Evolutionary conservation across 1,140 invertebrate species (phyloP).

Genomic region (Telenomus remus): DNA sequence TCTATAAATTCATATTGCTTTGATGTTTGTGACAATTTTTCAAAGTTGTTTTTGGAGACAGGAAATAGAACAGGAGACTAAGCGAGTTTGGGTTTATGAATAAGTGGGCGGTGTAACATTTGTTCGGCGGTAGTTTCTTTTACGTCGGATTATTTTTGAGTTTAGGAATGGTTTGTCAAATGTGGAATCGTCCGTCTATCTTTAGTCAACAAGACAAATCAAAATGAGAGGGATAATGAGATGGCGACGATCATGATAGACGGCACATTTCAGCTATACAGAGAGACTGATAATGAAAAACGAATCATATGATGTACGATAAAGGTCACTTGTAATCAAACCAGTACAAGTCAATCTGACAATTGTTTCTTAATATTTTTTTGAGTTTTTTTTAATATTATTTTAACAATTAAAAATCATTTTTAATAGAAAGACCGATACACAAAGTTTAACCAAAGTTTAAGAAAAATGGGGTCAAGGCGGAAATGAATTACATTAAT

Average conservation of each 20-base stretch:
- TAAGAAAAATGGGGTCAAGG: slow-evolving; percentile 13
- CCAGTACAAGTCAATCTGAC: too few species aligned
- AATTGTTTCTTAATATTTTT: too few species aligned
- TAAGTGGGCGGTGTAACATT: too few species aligned
- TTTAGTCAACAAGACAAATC: slow-evolving; percentile 52
- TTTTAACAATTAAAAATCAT: background rate
- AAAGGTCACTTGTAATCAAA: too few species aligned
- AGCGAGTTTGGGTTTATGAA: background rate
- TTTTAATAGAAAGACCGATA: background rate
- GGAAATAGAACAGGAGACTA: too few species aligned
- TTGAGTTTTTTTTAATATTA: too few species aligned
- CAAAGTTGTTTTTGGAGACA: too few species aligned
- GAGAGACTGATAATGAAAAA: background rate
- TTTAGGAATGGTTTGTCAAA: slow-evolving; percentile 48
- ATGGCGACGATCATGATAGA: slow-evolving; percentile 32
- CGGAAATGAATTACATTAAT: slow-evolving; percentile 3
- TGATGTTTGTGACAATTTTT: too few species aligned
- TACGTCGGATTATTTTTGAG: slow-evolving; percentile 22
- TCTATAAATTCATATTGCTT: background rate
- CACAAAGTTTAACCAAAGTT: background rate
- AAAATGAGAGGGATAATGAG: slow-evolving; percentile 50
- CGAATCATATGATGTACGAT: too few species aligned
- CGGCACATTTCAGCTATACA: slow-evolving; percentile 21
- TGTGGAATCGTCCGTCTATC: slow-evolving; percentile 44
- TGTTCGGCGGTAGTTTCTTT: slow-evolving; percentile 6